Evolutionary conservation across 1,140 invertebrate genomes (phyloP).

Genomic region (Trialeurodes vaporariorum): DNA sequence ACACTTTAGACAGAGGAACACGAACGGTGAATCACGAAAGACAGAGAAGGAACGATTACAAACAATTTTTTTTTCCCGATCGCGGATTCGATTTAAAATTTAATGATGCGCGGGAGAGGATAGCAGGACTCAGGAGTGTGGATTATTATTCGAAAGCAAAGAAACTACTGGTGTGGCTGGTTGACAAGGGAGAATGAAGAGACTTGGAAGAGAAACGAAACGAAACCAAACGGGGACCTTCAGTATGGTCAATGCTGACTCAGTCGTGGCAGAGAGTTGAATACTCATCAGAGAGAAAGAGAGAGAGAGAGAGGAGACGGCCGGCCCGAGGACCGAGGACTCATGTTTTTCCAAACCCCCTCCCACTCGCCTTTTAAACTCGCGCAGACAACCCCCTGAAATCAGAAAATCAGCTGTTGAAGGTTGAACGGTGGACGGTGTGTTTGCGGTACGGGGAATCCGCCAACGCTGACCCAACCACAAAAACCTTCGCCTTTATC

Average conservation of each 20-base stretch:
- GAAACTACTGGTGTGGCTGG: not conserved
- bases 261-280: not conserved
- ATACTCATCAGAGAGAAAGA: no score
- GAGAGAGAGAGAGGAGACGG: no score
- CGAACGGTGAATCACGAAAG: no score
- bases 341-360: not conserved
- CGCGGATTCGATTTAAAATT: no score
- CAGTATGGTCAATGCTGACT: not conserved
- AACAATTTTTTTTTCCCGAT: no score
- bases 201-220: no score
- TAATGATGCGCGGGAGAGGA: not conserved
- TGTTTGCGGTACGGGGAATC: no score
- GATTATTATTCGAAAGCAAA: not conserved
- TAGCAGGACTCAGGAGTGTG: not conserved
- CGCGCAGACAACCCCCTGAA: not conserved
- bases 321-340: not conserved
- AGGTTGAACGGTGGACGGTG: no score
- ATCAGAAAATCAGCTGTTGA: not conserved
- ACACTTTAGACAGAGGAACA: no score
- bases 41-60: no score
- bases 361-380: not conserved
- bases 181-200: no score
- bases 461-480: no score
- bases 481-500: not conserved
- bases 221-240: not conserved